phyloP scores from a whole-genome alignment of 2,797 vertebrate genomes.

The Pempheris klunzingeri region DNA sequence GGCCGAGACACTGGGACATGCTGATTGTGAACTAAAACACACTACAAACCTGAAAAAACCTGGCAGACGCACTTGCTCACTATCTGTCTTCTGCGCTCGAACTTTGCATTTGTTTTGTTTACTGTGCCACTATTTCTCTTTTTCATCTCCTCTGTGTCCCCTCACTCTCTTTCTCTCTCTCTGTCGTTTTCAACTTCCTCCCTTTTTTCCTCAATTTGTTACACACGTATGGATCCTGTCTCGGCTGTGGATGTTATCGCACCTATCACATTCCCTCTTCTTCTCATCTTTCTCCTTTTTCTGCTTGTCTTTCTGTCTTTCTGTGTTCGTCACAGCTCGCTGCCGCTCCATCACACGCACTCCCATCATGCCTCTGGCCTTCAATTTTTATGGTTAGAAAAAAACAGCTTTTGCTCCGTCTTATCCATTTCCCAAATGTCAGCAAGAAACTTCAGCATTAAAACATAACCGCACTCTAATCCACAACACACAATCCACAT shows the following conservation, averaged over 20 bases:
- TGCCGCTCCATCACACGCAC: conserved; percentile 73
- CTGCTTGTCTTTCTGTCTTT: conserved; percentile 57
- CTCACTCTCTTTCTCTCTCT: not conserved
- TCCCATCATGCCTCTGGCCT: conserved; percentile 36
- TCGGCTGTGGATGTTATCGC: conserved; percentile 60
- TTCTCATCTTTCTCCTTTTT: conserved; percentile 55
- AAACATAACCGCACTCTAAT: conserved; percentile 7
- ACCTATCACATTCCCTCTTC: conserved; percentile 57
- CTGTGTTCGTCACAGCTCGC: conserved; percentile 65
- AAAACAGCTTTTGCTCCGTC: conserved; percentile 12
- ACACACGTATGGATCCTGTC: conserved; percentile 40
- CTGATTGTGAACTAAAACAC: conserved; percentile 55
- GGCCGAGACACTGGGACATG: conserved; percentile 47
- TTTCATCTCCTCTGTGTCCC: conserved; percentile 11
- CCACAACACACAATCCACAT: not conserved
- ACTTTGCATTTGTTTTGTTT: conserved; percentile 3
- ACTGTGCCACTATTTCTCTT: conserved; percentile 12
- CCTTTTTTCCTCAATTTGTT: conserved; percentile 34
- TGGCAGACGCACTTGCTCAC: not conserved
- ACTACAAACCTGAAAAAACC: not conserved
- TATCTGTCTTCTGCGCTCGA: not conserved
- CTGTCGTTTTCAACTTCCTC: not conserved
- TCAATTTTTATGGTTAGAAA: conserved; percentile 16
- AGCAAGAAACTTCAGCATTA: not conserved
- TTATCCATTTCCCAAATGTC: conserved; percentile 26